Evolutionary conservation across 2,888 invertebrate species (phyloP).

Genomic region (Caenorhabditis japonica): DNA sequence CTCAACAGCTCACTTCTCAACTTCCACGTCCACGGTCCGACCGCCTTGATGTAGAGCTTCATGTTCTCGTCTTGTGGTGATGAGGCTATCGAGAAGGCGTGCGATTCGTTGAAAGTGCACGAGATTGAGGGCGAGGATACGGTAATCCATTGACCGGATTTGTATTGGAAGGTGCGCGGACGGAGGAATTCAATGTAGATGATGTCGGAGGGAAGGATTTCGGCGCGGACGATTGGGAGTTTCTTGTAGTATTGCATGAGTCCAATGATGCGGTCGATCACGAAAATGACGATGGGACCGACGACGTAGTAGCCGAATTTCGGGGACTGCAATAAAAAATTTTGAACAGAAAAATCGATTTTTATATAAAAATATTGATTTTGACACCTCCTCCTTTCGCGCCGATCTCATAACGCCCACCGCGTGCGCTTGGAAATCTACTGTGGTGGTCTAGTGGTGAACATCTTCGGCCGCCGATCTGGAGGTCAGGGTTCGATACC

Average conservation of each 20-base stretch:
- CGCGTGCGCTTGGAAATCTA: too few species aligned
- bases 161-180: slow-evolving; percentile 92
- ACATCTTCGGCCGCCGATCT: too few species aligned
- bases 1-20: slow-evolving; percentile 82
- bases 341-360: neutral
- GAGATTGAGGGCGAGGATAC: slow-evolving; percentile 91
- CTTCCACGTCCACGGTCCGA: slow-evolving; percentile 86
- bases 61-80: slow-evolving; percentile 95
- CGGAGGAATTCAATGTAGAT: slow-evolving; percentile 89
- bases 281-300: slow-evolving; percentile 90
- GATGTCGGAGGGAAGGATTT: slow-evolving; percentile 86
- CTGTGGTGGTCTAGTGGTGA: too few species aligned
- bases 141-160: slow-evolving; percentile 82
- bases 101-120: slow-evolving; percentile 88
- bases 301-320: slow-evolving; percentile 94
- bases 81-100: slow-evolving; percentile 94
- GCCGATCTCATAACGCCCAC: too few species aligned
- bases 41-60: slow-evolving; percentile 90
- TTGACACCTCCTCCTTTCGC: too few species aligned
- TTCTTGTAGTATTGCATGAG: slow-evolving; percentile 79
- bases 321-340: slow-evolving; percentile 80
- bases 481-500: too few species aligned
- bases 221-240: slow-evolving; percentile 91
- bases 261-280: slow-evolving; percentile 87
- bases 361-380: too few species aligned